phyloP scores from a whole-genome alignment of 1,140 invertebrate species.

The Cecropterus lyciades region DNA sequence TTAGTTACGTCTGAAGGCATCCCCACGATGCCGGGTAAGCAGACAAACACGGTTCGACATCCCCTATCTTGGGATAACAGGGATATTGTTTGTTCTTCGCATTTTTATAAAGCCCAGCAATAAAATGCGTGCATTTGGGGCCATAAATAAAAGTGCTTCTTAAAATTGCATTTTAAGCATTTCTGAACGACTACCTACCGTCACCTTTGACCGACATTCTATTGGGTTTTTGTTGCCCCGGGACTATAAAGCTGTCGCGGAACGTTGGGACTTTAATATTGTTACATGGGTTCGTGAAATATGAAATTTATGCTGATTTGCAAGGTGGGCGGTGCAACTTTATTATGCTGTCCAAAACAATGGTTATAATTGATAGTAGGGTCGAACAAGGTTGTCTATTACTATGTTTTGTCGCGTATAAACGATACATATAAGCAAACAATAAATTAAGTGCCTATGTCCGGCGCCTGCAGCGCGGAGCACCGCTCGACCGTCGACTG shows the following conservation, averaged over 20 bases:
- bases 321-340: constrained; percentile 31
- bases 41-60: constrained; percentile 68
- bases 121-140: constrained; percentile 81
- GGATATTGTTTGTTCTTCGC: constrained; percentile 79
- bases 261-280: constrained; percentile 52
- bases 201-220: constrained; percentile 59
- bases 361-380: constrained; percentile 32
- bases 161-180: constrained; percentile 83
- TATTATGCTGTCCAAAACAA: constrained; percentile 29
- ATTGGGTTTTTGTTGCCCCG: constrained; percentile 50
- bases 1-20: constrained; percentile 35
- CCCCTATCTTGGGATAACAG: constrained; percentile 72
- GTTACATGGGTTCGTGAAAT: constrained; percentile 55
- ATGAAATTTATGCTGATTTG: constrained; percentile 56
- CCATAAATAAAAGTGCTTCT: constrained; percentile 79
- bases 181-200: constrained; percentile 61
- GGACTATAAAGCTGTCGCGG: constrained; percentile 58
- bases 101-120: constrained; percentile 77
- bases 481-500: constrained; percentile 45
- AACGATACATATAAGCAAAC: constrained; percentile 44
- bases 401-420: constrained; percentile 32
- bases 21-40: constrained; percentile 31
- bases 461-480: constrained; percentile 52
- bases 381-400: constrained; percentile 28
- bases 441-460: constrained; percentile 70